phyloP scores from a whole-genome alignment of 2,797 vertebrate genomes.

The Peromyscus melanophrys region DNA sequence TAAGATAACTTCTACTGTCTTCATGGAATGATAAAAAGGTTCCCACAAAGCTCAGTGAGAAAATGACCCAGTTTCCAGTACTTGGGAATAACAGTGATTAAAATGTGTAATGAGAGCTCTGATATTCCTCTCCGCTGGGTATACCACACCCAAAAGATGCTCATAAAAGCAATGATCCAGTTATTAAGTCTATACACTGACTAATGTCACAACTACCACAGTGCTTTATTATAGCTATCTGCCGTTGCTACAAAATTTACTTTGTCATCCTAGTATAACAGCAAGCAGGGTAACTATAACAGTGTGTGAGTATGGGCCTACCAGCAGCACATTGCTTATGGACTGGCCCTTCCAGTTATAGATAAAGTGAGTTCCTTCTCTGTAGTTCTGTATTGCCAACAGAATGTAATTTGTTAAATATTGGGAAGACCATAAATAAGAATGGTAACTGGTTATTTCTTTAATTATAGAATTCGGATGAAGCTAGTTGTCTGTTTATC shows the following conservation, averaged over 20 bases:
- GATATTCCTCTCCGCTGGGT: slow-evolving; percentile 69
- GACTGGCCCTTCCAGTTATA: not conserved
- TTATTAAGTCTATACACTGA: slow-evolving; percentile 52
- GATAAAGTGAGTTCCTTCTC: not conserved
- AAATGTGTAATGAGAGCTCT: slow-evolving; percentile 50
- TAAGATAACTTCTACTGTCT: not conserved
- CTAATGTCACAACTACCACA: slow-evolving; percentile 19
- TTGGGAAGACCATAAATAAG: not conserved
- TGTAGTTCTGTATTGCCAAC: not conserved
- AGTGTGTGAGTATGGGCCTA: not conserved
- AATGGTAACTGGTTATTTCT: not conserved
- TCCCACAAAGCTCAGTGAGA: slow-evolving; percentile 69
- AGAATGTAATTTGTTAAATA: not conserved
- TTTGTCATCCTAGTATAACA: slow-evolving; percentile 41
- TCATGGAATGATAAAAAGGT: not conserved
- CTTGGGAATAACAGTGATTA: slow-evolving; percentile 67
- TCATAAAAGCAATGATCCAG: slow-evolving; percentile 71
- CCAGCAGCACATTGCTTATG: not conserved
- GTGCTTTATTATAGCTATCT: slow-evolving; percentile 19
- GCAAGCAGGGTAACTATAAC: not conserved
- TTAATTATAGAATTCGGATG: not conserved
- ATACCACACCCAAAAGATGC: slow-evolving; percentile 76
- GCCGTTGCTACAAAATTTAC: not conserved
- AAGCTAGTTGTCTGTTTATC: not conserved
- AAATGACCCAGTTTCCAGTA: slow-evolving; percentile 60